A percentile compares a stretch with the other conserved stretches of the same genome.
phyloP scores from a whole-genome alignment of 2,797 vertebrate genomes.

The Glyptemys insculpta region DNA sequence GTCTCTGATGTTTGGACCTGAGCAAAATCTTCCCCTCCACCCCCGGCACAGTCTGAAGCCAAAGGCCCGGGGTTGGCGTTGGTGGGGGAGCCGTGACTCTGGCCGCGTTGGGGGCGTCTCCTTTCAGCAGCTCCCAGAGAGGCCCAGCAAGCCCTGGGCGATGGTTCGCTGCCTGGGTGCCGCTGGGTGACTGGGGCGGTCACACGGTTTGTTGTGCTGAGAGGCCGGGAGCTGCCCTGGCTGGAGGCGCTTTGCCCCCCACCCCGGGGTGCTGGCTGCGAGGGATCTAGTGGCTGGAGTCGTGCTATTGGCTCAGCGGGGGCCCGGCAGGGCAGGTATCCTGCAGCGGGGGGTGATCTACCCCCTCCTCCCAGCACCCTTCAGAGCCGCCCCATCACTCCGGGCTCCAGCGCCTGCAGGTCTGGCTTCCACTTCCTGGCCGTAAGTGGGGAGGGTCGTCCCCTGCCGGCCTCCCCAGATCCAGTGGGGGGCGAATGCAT shows the following conservation, averaged over 20 bases:
- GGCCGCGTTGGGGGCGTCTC: too few species aligned
- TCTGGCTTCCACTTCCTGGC: not conserved
- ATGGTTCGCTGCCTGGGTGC: too few species aligned
- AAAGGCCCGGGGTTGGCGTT: too few species aligned
- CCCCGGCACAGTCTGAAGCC: not conserved
- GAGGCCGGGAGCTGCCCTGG: too few species aligned
- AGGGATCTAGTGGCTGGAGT: not conserved
- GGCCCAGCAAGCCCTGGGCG: too few species aligned
- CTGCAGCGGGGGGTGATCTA: too few species aligned
- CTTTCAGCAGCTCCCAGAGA: too few species aligned
- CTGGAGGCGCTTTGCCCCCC: too few species aligned
- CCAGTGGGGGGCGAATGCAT: not conserved
- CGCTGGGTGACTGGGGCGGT: too few species aligned
- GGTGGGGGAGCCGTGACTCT: too few species aligned
- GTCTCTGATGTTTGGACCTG: not conserved
- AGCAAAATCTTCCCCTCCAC: not conserved
- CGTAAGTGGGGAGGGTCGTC: not conserved
- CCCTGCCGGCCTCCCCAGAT: not conserved
- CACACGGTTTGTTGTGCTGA: too few species aligned
- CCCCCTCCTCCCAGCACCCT: not conserved
- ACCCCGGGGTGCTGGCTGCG: too few species aligned
- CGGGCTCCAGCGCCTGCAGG: not conserved
- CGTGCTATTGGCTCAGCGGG: not conserved
- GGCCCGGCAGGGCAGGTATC: not conserved
- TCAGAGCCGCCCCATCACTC: not conserved